Base-by-base conservation (phyloP, 1,140 invertebrate species). In the Nasonia vitripennis region DNA sequence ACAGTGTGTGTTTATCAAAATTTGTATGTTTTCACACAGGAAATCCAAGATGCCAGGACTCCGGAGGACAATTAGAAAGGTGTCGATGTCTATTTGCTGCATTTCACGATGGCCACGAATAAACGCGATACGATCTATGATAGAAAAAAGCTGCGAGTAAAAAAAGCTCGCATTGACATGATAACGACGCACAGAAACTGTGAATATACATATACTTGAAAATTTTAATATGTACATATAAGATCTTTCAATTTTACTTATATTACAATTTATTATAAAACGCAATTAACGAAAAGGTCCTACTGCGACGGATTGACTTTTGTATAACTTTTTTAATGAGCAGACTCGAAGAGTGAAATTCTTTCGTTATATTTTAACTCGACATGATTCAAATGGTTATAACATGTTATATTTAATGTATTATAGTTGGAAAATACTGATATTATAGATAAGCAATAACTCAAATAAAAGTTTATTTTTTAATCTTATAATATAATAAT, bases 21-120 rank as follows among this genome's bases (percentile, higher is more conserved):
- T 70, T 78, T 70, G 7, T n/a, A 67, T 87, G 80, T 83, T 73
- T 80, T 41, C 67, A 74, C 86, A 20, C 79, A 94, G 93, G 91
- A 92, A 87, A 90, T 93, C 78, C 93, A 94, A 92, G 91, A 94
- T 12, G 70, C 88, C 6, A 89, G 93, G 86, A 86, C 88, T 78
- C 92, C 93, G 2, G 93, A 94, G 62, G 93, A 94, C 85, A 94
- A 94, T 81, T 94, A 90, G 90, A 71, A 71, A 71, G 34, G 2
- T 71, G 10, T 34, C 23, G 70, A 31, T 71, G 5, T 71, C 2
- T 27, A 70, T 17, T 20, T 23, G n/a, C 70, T 71, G 70, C 70
- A 71, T 71, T 71, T 71, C 70, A 34, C 70, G 70, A 12, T 71
- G 7, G 20, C 3, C 55, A 62, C n/a, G 55, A 4, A 51, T 12